Conservation (phyloP, 2,888 invertebrate species). For the Drosophila koepferae region DNA sequence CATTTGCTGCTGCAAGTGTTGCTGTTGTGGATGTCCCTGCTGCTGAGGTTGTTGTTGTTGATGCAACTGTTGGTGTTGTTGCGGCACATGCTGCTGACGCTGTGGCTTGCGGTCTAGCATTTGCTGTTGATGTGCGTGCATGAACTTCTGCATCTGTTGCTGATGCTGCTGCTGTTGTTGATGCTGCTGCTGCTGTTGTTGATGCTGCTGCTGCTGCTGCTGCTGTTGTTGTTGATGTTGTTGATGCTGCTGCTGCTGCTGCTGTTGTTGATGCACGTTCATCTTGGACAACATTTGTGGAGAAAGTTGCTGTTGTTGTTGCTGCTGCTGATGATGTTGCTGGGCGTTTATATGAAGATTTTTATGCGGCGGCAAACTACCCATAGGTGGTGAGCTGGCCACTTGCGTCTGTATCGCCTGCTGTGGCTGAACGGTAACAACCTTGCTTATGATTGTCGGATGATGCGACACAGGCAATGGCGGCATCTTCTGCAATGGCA, state of each 20-base stretch:
- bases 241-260: constrained; percentile 71
- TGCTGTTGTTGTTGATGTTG: constrained; percentile 77
- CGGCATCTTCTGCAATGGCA: constrained; percentile 79
- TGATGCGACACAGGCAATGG: constrained; percentile 74
- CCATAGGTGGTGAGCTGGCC: constrained; percentile 58
- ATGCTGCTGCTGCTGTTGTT: constrained; percentile 62
- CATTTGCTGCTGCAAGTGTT: constrained; percentile 52
- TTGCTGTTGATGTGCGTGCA: constrained; percentile 81
- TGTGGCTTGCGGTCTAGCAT: constrained; percentile 65
- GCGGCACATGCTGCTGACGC: constrained; percentile 40
- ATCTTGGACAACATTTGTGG: constrained; percentile 81
- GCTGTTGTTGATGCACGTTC: constrained; percentile 56
- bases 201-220: constrained; percentile 71
- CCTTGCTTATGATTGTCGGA: constrained; percentile 83
- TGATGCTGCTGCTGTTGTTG: constrained; percentile 69
- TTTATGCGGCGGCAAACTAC: constrained; percentile 66
- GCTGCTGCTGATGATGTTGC: constrained; percentile 60
- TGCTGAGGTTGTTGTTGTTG: constrained; percentile 66
- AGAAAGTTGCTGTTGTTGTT: constrained; percentile 60
- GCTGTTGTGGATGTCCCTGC: constrained; percentile 58
- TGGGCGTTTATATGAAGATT: constrained; percentile 59
- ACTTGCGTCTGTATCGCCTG: constrained; percentile 78
- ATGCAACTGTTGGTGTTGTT: constrained; percentile 48
- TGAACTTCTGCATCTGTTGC: constrained; percentile 77
- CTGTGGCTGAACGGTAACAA: constrained; percentile 82